Evolutionary conservation across 2,888 invertebrate species (phyloP).

Genomic region (Eristalinus sepulchralis): DNA sequence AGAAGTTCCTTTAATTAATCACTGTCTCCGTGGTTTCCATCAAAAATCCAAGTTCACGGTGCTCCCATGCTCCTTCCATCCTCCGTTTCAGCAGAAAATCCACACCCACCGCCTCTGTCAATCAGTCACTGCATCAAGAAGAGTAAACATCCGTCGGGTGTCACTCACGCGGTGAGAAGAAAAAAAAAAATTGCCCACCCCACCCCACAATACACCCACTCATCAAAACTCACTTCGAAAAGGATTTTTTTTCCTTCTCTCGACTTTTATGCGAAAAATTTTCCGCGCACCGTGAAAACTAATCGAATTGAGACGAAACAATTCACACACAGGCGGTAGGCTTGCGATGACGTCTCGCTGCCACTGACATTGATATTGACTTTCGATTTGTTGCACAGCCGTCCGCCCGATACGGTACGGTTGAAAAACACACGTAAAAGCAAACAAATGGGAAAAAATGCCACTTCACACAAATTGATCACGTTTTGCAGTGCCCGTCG

Average conservation of each 20-base stretch:
- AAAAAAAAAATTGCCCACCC: background rate
- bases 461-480: slow-evolving; percentile 67
- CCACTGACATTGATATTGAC: slow-evolving; percentile 69
- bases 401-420: slow-evolving; percentile 10
- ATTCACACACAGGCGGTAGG: slow-evolving; percentile 4
- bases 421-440: background rate
- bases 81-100: too few species aligned
- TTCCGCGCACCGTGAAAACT: background rate
- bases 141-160: background rate
- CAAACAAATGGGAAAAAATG: slow-evolving; percentile 14
- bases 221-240: background rate
- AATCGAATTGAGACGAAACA: slow-evolving; percentile 2
- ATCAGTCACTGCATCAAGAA: too few species aligned
- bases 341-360: slow-evolving; percentile 37
- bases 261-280: background rate
- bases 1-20: too few species aligned
- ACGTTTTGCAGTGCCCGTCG: slow-evolving; percentile 1
- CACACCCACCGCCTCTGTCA: too few species aligned
- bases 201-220: background rate
- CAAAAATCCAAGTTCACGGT: too few species aligned
- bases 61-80: too few species aligned
- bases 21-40: too few species aligned
- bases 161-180: background rate
- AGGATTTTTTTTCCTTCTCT: background rate
- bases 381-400: slow-evolving; percentile 59